These are phyloP conservation scores for Dendrocincla fuliginosa DNA, from an alignment of 2,797 vertebrate genomes.

Conservation along the genomic window DNA sequence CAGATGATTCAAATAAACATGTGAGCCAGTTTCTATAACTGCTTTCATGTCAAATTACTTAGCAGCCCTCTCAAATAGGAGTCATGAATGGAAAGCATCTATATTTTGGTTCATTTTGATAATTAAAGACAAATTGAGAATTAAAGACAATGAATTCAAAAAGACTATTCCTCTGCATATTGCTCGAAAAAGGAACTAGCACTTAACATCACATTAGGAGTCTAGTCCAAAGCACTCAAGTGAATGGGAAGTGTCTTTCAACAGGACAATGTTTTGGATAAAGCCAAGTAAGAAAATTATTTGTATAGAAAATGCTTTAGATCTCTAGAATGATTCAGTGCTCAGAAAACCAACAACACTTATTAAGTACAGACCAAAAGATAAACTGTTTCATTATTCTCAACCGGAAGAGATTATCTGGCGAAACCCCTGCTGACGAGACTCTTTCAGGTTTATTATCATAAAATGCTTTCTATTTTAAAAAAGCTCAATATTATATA, in stretches of 20 bases:
- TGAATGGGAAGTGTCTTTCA: background rate
- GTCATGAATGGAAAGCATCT: slow-evolving; percentile 12
- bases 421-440: background rate
- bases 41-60: slow-evolving; percentile 49
- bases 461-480: background rate
- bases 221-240: background rate
- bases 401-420: slow-evolving; percentile 15
- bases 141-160: slow-evolving; percentile 28
- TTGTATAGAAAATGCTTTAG: background rate
- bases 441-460: background rate
- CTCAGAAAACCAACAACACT: background rate
- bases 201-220: background rate
- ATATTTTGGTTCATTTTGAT: slow-evolving; percentile 35
- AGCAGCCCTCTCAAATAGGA: slow-evolving; percentile 1
- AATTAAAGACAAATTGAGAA: slow-evolving; percentile 53
- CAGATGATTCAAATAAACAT: slow-evolving; percentile 49
- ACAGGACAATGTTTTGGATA: background rate
- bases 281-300: background rate
- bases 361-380: background rate
- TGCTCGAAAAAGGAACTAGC: background rate
- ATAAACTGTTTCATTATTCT: slow-evolving; percentile 21
- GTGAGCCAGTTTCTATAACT: background rate
- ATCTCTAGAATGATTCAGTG: background rate
- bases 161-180: background rate
- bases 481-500: background rate